Conservation (phyloP, 2,797 vertebrate species). For the Rhinichthys osculus region DNA sequence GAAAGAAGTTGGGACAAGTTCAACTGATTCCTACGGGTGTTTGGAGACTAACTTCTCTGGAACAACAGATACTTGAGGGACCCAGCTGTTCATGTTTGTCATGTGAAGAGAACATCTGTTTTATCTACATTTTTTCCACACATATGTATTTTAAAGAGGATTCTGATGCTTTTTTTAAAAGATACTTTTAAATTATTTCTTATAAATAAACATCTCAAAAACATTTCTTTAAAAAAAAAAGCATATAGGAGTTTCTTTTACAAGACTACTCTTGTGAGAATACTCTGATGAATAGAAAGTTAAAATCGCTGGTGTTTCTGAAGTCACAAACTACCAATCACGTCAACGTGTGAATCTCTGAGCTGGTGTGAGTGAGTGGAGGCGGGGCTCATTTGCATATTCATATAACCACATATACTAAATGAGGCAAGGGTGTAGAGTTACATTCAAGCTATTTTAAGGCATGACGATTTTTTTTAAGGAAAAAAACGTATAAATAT, state of each 20-base stretch:
- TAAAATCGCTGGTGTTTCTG: too few relatives aligned
- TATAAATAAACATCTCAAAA: background rate
- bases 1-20: constrained; percentile 20
- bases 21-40: constrained; percentile 13
- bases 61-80: background rate
- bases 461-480: too few relatives aligned
- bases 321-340: too few relatives aligned
- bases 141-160: background rate
- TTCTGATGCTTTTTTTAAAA: background rate
- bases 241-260: background rate
- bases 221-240: background rate
- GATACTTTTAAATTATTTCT: background rate
- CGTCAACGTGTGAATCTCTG: too few relatives aligned
- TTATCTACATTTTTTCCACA: background rate
- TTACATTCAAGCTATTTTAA: too few relatives aligned
- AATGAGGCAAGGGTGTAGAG: too few relatives aligned
- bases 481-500: too few relatives aligned
- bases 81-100: background rate
- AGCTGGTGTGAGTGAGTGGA: too few relatives aligned
- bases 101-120: background rate
- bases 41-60: background rate
- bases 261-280: too few relatives aligned
- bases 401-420: too few relatives aligned
- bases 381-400: too few relatives aligned
- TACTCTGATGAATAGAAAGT: too few relatives aligned